Conservation (phyloP, 2,888 invertebrate species). For the Odontocolon sp. region DNA sequence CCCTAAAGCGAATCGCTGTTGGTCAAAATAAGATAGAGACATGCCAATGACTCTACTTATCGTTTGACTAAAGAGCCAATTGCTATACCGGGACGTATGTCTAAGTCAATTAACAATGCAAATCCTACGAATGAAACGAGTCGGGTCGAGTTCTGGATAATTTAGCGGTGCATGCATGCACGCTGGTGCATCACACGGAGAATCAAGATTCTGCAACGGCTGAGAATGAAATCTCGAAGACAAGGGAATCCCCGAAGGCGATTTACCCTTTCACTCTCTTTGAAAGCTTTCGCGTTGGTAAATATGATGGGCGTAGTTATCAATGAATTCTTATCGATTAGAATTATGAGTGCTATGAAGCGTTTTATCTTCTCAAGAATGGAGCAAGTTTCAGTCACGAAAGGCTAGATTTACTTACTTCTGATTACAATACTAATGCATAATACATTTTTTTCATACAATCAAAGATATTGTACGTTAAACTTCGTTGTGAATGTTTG, state of each 20-base stretch:
- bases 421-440: no score
- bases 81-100: conserved; percentile 18
- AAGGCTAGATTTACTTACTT: no score
- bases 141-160: conserved; percentile 8
- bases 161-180: conserved; percentile 24
- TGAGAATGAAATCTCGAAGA: conserved; percentile 15
- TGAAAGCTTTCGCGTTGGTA: conserved; percentile 1
- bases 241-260: neutral
- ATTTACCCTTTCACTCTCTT: conserved; percentile 6
- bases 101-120: conserved; percentile 51
- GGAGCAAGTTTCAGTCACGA: no score
- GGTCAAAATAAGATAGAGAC: no score
- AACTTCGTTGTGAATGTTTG: no score
- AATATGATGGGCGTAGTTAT: neutral
- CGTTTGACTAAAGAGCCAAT: conserved; percentile 38
- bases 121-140: conserved; percentile 23
- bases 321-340: neutral
- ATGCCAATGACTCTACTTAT: neutral
- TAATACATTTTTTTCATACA: no score
- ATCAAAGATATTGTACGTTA: no score
- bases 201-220: neutral
- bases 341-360: neutral
- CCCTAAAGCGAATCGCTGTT: no score
- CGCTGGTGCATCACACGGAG: conserved; percentile 1
- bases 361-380: no score